Conservation (phyloP, 92 coral and sea anemone species). For the Phenganax subtilis region DNA sequence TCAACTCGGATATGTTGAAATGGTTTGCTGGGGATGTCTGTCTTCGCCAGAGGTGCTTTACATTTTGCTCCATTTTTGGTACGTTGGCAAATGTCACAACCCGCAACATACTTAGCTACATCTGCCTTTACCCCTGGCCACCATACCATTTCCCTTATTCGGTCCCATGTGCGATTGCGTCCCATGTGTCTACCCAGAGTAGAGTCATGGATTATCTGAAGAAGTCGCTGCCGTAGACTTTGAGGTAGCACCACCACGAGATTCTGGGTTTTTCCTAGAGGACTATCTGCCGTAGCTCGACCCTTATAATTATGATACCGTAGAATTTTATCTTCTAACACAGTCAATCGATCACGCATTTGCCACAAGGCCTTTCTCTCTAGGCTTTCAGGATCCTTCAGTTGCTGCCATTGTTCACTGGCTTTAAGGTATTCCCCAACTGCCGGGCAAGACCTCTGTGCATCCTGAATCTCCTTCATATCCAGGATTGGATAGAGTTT, state of each 20-base stretch:
- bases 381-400: neutral
- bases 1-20: slow-evolving; percentile 30
- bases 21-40: slow-evolving; percentile 14
- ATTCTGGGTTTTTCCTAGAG: slow-evolving; percentile 12
- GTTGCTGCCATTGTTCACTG: neutral
- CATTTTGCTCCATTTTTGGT: slow-evolving; percentile 16
- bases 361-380: slow-evolving; percentile 26
- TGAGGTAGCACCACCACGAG: slow-evolving; percentile 14
- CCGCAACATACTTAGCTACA: slow-evolving; percentile 12
- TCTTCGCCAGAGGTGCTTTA: neutral
- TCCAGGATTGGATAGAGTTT: neutral
- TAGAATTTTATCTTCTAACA: slow-evolving; percentile 2
- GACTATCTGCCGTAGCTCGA: slow-evolving; percentile 6
- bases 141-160: neutral
- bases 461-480: slow-evolving; percentile 3
- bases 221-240: slow-evolving; percentile 10
- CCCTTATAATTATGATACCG: slow-evolving; percentile 14
- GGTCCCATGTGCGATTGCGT: neutral
- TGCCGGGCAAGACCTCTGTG: slow-evolving; percentile 9
- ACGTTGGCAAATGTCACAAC: neutral
- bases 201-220: slow-evolving; percentile 17
- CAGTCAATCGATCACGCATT: slow-evolving; percentile 2
- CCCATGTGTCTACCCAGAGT: neutral
- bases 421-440: neutral
- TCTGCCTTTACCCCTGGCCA: slow-evolving; percentile 17